Evolutionary conservation across 2,888 invertebrate genomes (phyloP), one percentile per base, ranked within the genome.

Genomic region (Lapara coniferarum): DNA sequence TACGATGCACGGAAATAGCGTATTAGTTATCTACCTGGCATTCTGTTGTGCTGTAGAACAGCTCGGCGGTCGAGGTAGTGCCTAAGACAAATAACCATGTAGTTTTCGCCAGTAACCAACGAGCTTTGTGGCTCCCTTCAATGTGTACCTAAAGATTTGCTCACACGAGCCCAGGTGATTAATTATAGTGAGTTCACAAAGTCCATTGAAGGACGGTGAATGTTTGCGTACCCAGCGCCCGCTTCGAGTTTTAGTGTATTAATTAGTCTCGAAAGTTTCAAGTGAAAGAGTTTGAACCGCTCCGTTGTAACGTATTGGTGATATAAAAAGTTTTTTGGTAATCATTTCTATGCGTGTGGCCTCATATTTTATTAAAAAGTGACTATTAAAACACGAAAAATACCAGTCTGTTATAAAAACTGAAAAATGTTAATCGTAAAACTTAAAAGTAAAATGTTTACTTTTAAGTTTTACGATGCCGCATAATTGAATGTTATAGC

Each of bases 11-110:
- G 72, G 71, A 70, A 74, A 69, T 71, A 69, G 66, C 71, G 58
- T 69, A 72, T 73, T 78, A 74, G 72, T 75, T 78, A 76, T 66
- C 67, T 67, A 53, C 71, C 68, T 69, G 70, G 70, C 67, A 71
- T 72, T 72, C 69, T 63, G 49, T 63, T 63, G 19, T 63, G 63
- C 63, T 19, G 49, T 63, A 19, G 63, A 63, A 63, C 49, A 19
- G 63, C 44, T n/a, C 59, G 59, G n/a, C 37, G n/a, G n/a, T n/a
- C 5, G 10, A 14, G 30, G 30, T 57, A 13, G 63, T 16, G 25
- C 25, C 53, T 59, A 69, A 69, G 68, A 53, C 59, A 69, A 66
- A 69, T 69, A 69, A 69, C 68, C 52, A 63, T 63, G 59, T 69
- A 63, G 59, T 53, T 69, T 63, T 69, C 52, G 53, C 59, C 59